Conservation (phyloP, 1,140 invertebrate genomes). For the Scaptomyza hsui region DNA sequence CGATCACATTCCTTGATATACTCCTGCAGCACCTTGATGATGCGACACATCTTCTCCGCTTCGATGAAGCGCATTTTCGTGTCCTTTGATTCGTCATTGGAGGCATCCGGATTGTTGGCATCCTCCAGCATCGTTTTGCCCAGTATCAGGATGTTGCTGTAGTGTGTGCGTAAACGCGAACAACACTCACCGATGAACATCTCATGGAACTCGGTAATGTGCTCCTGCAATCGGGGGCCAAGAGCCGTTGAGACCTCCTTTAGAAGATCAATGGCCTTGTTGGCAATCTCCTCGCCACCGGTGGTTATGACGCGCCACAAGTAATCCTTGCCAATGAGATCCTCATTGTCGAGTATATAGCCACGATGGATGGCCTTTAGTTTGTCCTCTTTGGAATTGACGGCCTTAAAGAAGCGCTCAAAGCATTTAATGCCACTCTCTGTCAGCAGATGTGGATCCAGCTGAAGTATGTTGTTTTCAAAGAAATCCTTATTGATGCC, state of each 20-base stretch:
- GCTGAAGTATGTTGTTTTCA: slow-evolving; percentile 96
- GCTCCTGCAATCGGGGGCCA: slow-evolving; percentile 91
- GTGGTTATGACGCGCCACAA: slow-evolving; percentile 96
- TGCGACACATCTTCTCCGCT: slow-evolving; percentile 95
- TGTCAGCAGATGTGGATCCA: slow-evolving; percentile 95
- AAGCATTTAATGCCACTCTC: slow-evolving; percentile 97
- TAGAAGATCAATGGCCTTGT: slow-evolving; percentile 94
- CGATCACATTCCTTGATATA: slow-evolving; percentile 98
- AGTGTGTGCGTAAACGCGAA: slow-evolving; percentile 93
- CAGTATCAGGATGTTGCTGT: slow-evolving; percentile 87
- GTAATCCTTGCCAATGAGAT: slow-evolving; percentile 98
- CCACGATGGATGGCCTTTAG: slow-evolving; percentile 93
- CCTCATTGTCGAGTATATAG: slow-evolving; percentile 92
- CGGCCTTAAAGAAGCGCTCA: slow-evolving; percentile 96
- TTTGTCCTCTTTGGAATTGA: slow-evolving; percentile 98
- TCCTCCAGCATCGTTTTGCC: slow-evolving; percentile 81
- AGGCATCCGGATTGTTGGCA: slow-evolving; percentile 62
- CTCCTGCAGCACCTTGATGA: slow-evolving; percentile 97
- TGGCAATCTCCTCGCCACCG: slow-evolving; percentile 95
- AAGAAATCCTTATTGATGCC: slow-evolving; percentile 98
- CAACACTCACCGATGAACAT: slow-evolving; percentile 95
- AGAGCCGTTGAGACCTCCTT: slow-evolving; percentile 97
- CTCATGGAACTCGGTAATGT: slow-evolving; percentile 91
- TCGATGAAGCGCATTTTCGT: slow-evolving; percentile 86
- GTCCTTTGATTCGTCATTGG: slow-evolving; percentile 74